Percentiles rank a stretch among this genome's conserved stretches.
phyloP scores from a whole-genome alignment of 2,797 vertebrate species.

The Tympanoctomys barrerae region DNA sequence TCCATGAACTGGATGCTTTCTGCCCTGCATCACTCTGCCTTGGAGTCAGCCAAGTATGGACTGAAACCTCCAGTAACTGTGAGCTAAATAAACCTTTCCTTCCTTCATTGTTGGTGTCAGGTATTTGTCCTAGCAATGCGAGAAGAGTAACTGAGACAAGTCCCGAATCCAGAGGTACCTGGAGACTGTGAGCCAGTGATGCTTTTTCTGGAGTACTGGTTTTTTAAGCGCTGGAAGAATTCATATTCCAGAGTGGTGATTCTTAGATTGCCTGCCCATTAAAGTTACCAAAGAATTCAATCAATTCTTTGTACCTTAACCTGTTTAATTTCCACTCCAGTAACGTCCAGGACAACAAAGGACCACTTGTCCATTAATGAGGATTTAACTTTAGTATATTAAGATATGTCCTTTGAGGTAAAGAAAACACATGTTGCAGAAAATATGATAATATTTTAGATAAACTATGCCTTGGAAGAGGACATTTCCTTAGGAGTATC shows the following conservation, averaged over 20 bases:
- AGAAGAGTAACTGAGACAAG: no score
- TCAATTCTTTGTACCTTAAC: slow-evolving; percentile 1
- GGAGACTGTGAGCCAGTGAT: neutral
- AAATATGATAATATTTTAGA: neutral
- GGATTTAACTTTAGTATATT: neutral
- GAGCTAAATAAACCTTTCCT: no score
- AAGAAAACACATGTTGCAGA: neutral
- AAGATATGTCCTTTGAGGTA: neutral
- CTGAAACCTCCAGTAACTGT: no score
- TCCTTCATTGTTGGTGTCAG: no score
- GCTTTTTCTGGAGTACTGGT: neutral
- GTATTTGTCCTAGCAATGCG: no score
- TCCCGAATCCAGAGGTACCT: neutral
- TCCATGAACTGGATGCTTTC: no score
- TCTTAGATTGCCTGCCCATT: neutral
- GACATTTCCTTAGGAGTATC: neutral
- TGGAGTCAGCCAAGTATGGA: no score
- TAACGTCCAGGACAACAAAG: neutral
- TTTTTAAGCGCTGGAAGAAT: neutral
- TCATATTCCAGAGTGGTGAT: neutral
- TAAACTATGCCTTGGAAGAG: neutral
- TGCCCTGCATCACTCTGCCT: no score
- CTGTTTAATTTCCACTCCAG: slow-evolving; percentile 4
- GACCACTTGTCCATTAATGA: neutral
- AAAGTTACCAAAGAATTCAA: neutral